Percentiles rank a stretch among this genome's conserved stretches.
Conservation (phyloP, 1,140 invertebrate genomes). For the Acyrthosiphon pisum region DNA sequence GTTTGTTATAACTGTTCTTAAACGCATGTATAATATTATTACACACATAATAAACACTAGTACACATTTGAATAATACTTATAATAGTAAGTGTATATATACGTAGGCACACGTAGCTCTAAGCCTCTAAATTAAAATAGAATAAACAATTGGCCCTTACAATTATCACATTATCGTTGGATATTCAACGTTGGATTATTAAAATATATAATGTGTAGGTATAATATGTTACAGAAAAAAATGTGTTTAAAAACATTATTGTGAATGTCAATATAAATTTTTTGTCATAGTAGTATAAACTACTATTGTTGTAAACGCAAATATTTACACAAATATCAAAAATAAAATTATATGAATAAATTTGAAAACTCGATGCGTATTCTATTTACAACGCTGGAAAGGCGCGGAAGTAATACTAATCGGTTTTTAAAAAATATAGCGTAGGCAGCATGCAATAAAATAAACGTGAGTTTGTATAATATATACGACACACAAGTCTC, state of each 20-base stretch:
- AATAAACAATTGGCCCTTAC: background rate
- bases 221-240: background rate
- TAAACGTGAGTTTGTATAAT: background rate
- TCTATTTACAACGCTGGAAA: background rate
- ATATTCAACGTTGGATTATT: background rate
- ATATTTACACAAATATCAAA: background rate
- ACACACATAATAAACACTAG: background rate
- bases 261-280: background rate
- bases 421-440: background rate
- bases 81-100: background rate
- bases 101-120: background rate
- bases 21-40: background rate
- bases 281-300: background rate
- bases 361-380: background rate
- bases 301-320: background rate
- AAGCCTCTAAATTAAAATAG: background rate
- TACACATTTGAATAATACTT: background rate
- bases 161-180: background rate
- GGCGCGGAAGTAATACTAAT: background rate
- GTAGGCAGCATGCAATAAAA: background rate
- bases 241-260: background rate
- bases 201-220: background rate
- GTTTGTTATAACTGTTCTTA: conserved; percentile 31
- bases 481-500: background rate
- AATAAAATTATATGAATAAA: background rate